Evolutionary conservation across 2,113 vertebrate genomes (phyloP).

Genomic region (Anoura caudifer): DNA sequence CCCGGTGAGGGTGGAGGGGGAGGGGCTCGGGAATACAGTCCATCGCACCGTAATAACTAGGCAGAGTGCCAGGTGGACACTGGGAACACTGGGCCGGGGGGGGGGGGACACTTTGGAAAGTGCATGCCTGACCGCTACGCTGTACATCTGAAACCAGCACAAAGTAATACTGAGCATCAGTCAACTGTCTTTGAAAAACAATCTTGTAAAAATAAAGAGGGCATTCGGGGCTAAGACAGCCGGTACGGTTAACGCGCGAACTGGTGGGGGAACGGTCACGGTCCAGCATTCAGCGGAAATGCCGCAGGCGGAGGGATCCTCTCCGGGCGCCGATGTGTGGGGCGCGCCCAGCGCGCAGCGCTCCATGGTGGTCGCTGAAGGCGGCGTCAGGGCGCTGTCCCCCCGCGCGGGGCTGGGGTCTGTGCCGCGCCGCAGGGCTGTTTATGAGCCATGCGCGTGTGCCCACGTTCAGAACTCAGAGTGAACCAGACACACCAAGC

Average conservation of each 20-base stretch:
- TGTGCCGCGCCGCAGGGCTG: too few species aligned
- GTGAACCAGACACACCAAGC: background rate
- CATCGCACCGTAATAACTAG: background rate
- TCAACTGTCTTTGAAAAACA: background rate
- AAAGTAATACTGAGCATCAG: background rate
- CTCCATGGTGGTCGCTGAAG: accelerated
- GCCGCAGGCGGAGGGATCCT: background rate
- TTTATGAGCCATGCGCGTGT: accelerated
- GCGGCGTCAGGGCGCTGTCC: too few species aligned
- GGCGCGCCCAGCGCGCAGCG: background rate
- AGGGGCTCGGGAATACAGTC: background rate
- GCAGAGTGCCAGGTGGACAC: background rate
- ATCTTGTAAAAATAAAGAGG: background rate
- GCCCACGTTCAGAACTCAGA: accelerated
- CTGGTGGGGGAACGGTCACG: background rate
- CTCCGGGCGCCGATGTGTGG: too few species aligned
- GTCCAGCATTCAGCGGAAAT: background rate
- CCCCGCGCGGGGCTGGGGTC: accelerated
- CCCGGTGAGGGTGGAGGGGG: background rate
- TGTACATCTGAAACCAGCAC: background rate
- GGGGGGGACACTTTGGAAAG: background rate
- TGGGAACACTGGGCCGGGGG: too few species aligned
- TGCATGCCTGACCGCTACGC: background rate
- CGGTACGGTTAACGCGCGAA: accelerated
- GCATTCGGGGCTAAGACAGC: background rate